A percentile compares a stretch with the other conserved stretches of the same genome.
Evolutionary conservation across 2,888 invertebrate species (phyloP).

Genomic region (Atherix ibis): DNA sequence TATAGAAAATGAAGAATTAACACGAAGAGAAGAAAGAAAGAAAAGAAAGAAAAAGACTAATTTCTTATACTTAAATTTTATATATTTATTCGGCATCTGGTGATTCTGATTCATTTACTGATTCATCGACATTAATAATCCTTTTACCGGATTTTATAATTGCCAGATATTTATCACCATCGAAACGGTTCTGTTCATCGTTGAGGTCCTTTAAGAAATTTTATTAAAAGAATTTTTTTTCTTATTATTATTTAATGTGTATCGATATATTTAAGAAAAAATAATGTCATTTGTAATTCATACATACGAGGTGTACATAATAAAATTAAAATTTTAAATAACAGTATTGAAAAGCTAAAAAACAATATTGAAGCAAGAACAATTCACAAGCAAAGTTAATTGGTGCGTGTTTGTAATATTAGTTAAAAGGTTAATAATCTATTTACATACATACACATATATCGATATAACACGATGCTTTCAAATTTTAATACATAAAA

Average conservation of each 20-base stretch:
- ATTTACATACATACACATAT: too few species aligned
- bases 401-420: too few species aligned
- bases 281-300: background rate
- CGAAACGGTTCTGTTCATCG: constrained; percentile 30
- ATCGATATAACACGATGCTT: too few species aligned
- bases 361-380: too few species aligned
- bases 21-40: too few species aligned
- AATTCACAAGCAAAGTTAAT: too few species aligned
- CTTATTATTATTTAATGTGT: background rate
- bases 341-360: too few species aligned
- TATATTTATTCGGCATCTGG: constrained; percentile 16
- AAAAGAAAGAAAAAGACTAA: too few species aligned
- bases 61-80: too few species aligned
- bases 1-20: too few species aligned
- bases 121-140: constrained; percentile 25
- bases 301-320: background rate
- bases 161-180: constrained; percentile 30
- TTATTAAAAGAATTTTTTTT: background rate
- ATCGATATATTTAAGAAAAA: background rate
- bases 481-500: too few species aligned
- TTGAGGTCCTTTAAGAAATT: constrained; percentile 23
- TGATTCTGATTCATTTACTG: constrained; percentile 20
- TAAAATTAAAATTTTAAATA: background rate
- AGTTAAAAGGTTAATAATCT: too few species aligned
- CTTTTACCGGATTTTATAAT: constrained; percentile 28